Conservation (phyloP, 1,140 invertebrate species). For the Drosophila burlai region DNA sequence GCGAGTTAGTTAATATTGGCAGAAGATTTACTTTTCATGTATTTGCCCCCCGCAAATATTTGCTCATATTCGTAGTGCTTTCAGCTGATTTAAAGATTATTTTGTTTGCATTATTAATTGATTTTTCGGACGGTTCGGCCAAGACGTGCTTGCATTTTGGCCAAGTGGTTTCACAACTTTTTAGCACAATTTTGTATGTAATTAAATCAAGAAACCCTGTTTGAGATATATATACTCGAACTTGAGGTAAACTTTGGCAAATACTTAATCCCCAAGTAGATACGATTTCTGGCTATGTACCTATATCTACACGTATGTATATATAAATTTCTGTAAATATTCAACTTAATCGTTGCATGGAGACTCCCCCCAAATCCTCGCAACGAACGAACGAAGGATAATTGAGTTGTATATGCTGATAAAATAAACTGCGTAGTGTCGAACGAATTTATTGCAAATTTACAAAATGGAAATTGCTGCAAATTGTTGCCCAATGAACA, state of each 20-base stretch:
- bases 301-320: too few relatives aligned
- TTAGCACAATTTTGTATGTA: not conserved
- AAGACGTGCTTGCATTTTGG: not conserved
- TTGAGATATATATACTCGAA: not conserved
- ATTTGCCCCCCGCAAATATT: constrained; percentile 44
- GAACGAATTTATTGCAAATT: constrained; percentile 63
- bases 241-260: not conserved
- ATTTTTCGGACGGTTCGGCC: constrained; percentile 16
- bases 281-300: too few relatives aligned
- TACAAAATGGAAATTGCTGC: constrained; percentile 60
- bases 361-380: not conserved
- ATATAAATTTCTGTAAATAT: not conserved
- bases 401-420: constrained; percentile 58
- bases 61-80: constrained; percentile 54
- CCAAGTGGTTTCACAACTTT: not conserved
- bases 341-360: not conserved
- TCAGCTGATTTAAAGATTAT: constrained; percentile 31
- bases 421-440: constrained; percentile 60
- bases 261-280: not conserved
- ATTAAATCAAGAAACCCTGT: not conserved
- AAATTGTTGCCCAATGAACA: constrained; percentile 51
- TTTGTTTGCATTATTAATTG: constrained; percentile 35
- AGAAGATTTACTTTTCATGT: constrained; percentile 49
- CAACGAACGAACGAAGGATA: constrained; percentile 19
- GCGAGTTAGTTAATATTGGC: constrained; percentile 51